Evolutionary conservation across 2,888 invertebrate species (phyloP).

Genomic region (Drosophila silvestris): DNA sequence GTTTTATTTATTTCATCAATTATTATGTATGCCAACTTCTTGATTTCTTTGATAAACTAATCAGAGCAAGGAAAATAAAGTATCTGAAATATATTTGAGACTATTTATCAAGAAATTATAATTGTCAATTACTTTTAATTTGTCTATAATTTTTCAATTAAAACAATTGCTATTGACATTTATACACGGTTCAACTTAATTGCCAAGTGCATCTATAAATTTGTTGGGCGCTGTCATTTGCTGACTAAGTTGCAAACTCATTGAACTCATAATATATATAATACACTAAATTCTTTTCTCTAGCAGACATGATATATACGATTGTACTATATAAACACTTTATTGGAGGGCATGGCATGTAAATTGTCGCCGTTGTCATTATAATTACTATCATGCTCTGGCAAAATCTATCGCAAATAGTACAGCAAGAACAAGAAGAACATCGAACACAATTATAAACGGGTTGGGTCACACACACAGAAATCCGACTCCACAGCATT

Average conservation of each 20-base stretch:
- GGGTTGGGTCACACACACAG: conserved; percentile 59
- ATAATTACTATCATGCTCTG: conserved; percentile 69
- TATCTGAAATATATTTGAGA: background rate
- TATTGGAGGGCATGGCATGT: conserved; percentile 52
- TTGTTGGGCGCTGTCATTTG: conserved; percentile 32
- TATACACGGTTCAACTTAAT: background rate
- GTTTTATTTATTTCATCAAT: background rate
- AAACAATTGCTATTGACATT: background rate
- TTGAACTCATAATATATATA: conserved; percentile 40
- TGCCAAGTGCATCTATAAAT: conserved; percentile 15
- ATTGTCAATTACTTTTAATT: background rate
- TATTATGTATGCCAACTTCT: background rate
- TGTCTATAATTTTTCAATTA: background rate
- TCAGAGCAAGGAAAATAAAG: background rate
- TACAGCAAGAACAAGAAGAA: conserved; percentile 24
- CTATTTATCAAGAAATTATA: background rate
- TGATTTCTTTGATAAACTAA: background rate
- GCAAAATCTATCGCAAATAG: conserved; percentile 45
- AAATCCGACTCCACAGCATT: conserved; percentile 27
- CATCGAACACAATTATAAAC: conserved; percentile 63
- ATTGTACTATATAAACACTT: conserved; percentile 3
- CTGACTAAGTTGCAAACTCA: conserved; percentile 37
- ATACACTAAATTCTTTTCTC: conserved; percentile 13
- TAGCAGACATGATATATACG: background rate
- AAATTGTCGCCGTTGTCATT: conserved; percentile 66